A percentile compares a stretch with the other conserved stretches of the same genome.
These are phyloP conservation scores for Venusia cambrica DNA, from an alignment of 2,888 invertebrate species.

Conservation along the genomic window DNA sequence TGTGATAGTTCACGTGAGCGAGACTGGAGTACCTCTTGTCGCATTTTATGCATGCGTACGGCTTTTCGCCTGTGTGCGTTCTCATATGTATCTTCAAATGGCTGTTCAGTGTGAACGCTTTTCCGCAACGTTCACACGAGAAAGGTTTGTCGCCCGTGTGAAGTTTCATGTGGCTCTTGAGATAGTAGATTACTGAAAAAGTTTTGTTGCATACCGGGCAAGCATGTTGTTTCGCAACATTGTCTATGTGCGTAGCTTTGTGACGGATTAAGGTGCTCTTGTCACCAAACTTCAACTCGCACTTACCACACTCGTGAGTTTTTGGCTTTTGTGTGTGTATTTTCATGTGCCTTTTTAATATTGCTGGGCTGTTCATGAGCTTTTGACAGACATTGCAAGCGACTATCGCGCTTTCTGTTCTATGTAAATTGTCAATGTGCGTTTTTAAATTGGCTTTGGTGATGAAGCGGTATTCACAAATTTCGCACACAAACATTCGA, in stretches of 20 bases:
- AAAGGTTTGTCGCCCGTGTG: slow-evolving; percentile 16
- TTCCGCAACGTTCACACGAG: slow-evolving; percentile 14
- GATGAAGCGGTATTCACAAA: slow-evolving; percentile 18
- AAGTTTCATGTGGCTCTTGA: slow-evolving; percentile 20
- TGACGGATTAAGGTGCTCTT: slow-evolving; percentile 12
- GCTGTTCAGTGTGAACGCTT: slow-evolving; percentile 17
- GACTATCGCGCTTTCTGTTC: slow-evolving; percentile 12
- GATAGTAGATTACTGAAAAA: slow-evolving; percentile 17
- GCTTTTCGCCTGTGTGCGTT: slow-evolving; percentile 21
- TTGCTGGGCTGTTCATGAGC: slow-evolving; percentile 18
- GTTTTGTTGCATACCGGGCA: slow-evolving; percentile 12
- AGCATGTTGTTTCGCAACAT: slow-evolving; percentile 7
- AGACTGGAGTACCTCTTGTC: slow-evolving; percentile 14
- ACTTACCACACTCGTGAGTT: slow-evolving; percentile 13
- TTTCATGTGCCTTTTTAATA: slow-evolving; percentile 21
- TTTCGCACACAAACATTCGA: slow-evolving; percentile 12
- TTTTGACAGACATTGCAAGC: slow-evolving; percentile 15
- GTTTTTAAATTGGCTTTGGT: slow-evolving; percentile 19
- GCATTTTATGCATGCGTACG: slow-evolving; percentile 18
- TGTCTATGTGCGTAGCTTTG: slow-evolving; percentile 11
- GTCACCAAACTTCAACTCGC: slow-evolving; percentile 14
- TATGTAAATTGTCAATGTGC: slow-evolving; percentile 16
- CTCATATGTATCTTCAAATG: slow-evolving; percentile 16
- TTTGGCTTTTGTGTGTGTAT: slow-evolving; percentile 10
- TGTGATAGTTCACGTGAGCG: slow-evolving; percentile 18